Percentiles rank a stretch among this genome's conserved stretches.
Evolutionary conservation across 2,797 vertebrate species (phyloP).

Genomic region (Oreonectes daqikongensis): DNA sequence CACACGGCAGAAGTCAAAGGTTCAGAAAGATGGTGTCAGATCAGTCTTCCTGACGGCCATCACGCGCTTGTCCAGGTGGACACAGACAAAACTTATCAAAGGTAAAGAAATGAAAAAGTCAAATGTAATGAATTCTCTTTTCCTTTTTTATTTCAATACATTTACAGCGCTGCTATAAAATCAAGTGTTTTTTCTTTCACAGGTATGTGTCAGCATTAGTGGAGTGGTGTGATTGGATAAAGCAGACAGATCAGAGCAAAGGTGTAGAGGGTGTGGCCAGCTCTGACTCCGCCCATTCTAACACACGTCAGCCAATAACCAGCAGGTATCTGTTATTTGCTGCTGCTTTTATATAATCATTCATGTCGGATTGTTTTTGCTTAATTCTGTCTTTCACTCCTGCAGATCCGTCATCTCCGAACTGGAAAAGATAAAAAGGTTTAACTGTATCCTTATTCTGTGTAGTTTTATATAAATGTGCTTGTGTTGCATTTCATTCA

Average conservation of each 20-base stretch:
- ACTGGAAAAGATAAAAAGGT: constrained; percentile 75
- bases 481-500: neutral
- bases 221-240: constrained; percentile 52
- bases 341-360: neutral
- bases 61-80: constrained; percentile 45
- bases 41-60: constrained; percentile 49
- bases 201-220: constrained; percentile 38
- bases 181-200: neutral
- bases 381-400: neutral
- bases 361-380: neutral
- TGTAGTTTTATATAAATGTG: neutral
- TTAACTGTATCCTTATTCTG: constrained; percentile 77
- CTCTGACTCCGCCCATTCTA: constrained; percentile 3
- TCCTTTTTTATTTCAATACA: too few relatives aligned
- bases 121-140: too few relatives aligned
- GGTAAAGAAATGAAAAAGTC: too few relatives aligned
- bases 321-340: constrained; percentile 60
- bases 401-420: constrained; percentile 73
- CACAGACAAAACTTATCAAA: constrained; percentile 38
- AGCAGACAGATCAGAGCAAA: constrained; percentile 6
- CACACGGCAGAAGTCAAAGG: neutral
- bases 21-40: constrained; percentile 31
- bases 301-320: constrained; percentile 44
- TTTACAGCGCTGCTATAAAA: neutral
- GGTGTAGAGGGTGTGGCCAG: constrained; percentile 1